A percentile compares a stretch with the other conserved stretches of the same genome.
phyloP scores from a whole-genome alignment of 2,113 vertebrate species.

The Aleadryas rufinucha region DNA sequence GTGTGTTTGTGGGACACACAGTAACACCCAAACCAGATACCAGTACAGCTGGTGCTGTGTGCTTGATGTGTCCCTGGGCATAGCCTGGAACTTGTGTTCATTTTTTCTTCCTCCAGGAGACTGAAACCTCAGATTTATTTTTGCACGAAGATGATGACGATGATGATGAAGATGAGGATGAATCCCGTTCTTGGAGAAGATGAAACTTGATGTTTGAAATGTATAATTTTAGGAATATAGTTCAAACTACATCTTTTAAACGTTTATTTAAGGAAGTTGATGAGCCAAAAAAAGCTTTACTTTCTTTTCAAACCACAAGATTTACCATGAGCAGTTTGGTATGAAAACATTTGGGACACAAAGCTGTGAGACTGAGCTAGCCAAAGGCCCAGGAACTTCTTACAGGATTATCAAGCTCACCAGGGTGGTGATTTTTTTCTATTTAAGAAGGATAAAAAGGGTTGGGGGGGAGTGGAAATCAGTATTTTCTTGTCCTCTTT shows the following conservation, averaged over 20 bases:
- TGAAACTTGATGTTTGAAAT: conserved; percentile 78
- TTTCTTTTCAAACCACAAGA: conserved; percentile 71
- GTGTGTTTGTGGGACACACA: fast-evolving
- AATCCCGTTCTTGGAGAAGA: conserved; percentile 97
- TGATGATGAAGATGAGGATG: conserved; percentile 93
- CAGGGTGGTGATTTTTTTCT: conserved; percentile 49
- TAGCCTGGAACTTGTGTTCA: not conserved
- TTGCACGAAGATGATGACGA: conserved; percentile 93
- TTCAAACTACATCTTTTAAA: conserved; percentile 76
- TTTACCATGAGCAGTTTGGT: conserved; percentile 67
- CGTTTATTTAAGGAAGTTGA: conserved; percentile 79
- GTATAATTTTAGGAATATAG: conserved; percentile 76
- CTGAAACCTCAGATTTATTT: conserved; percentile 84
- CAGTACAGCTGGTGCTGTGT: not conserved
- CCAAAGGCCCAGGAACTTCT: conserved; percentile 73
- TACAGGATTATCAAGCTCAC: conserved; percentile 57
- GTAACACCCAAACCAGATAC: fast-evolving
- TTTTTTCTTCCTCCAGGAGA: conserved; percentile 75
- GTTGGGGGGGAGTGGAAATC: not conserved
- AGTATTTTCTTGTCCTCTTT: conserved; percentile 74
- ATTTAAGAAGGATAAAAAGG: conserved; percentile 49
- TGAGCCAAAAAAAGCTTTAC: conserved; percentile 78
- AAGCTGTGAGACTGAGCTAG: conserved; percentile 68
- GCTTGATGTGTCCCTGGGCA: not conserved
- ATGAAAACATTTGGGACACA: conserved; percentile 59